These are phyloP conservation scores for Drosophila punjabiensis DNA, from an alignment of 1,140 invertebrate genomes.

Conservation along the genomic window DNA sequence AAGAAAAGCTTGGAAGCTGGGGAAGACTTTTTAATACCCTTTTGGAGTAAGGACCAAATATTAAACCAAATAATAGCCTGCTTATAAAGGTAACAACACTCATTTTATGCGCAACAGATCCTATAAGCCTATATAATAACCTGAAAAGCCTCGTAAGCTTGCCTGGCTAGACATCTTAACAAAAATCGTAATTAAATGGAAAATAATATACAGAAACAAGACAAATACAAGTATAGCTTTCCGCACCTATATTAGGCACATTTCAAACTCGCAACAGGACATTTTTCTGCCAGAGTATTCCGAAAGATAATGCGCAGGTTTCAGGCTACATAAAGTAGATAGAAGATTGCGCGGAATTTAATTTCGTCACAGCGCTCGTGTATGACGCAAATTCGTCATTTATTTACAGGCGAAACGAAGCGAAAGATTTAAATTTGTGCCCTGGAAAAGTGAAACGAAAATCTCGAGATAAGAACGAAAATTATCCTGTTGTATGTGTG, in stretches of 20 bases:
- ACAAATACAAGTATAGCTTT: neutral
- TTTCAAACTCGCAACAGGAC: neutral
- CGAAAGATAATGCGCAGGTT: neutral
- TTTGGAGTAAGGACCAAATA: too few species aligned
- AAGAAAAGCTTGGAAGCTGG: neutral
- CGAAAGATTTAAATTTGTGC: slow-evolving; percentile 44
- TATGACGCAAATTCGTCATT: slow-evolving; percentile 50
- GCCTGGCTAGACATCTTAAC: neutral
- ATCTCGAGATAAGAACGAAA: slow-evolving; percentile 25
- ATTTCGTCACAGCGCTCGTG: slow-evolving; percentile 35
- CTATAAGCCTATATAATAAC: too few species aligned
- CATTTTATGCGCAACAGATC: too few species aligned
- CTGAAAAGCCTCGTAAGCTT: too few species aligned
- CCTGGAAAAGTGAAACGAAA: slow-evolving; percentile 21
- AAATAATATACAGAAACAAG: neutral
- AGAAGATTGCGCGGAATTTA: slow-evolving; percentile 27
- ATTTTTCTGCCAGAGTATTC: neutral
- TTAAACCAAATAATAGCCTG: too few species aligned
- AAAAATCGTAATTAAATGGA: neutral
- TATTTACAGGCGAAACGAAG: slow-evolving; percentile 37
- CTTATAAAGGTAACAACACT: too few species aligned
- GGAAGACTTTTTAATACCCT: neutral
- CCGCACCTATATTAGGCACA: neutral
- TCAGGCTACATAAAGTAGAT: neutral
- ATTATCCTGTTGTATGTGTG: slow-evolving; percentile 36